Conservation (phyloP, 2,113 vertebrate genomes). For the Drymodes brunneopygia region DNA sequence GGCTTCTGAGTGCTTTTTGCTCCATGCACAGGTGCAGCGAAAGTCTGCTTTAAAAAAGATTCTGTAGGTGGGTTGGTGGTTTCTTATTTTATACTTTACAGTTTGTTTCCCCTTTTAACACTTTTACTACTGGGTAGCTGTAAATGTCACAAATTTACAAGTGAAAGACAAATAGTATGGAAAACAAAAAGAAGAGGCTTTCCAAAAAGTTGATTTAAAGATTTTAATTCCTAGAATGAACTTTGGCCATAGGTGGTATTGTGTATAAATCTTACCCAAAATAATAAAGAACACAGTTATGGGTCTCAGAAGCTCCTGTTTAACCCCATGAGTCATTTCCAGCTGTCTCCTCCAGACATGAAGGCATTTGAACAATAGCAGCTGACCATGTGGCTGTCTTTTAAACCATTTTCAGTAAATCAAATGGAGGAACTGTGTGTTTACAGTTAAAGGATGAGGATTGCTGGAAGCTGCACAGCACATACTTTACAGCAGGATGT, state of each 20-base stretch:
- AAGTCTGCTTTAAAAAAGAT: not conserved
- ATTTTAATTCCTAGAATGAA: not conserved
- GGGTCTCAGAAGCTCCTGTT: not conserved
- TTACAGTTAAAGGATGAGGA: not conserved
- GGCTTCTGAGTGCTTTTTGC: not conserved
- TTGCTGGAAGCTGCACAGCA: not conserved
- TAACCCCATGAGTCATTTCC: constrained; percentile 31
- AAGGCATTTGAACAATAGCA: constrained; percentile 58
- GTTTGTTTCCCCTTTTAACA: not conserved
- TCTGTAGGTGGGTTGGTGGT: not conserved
- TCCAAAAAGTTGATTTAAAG: not conserved
- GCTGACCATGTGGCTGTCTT: constrained; percentile 3
- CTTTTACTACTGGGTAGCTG: not conserved
- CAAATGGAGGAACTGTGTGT: not conserved
- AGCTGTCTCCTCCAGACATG: constrained; percentile 50
- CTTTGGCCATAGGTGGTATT: not conserved
- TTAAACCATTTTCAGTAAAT: constrained; percentile 46
- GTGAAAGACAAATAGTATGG: not conserved
- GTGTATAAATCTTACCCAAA: not conserved
- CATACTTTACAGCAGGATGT: not conserved
- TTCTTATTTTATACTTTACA: not conserved
- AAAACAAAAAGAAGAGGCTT: not conserved
- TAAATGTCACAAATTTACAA: not conserved
- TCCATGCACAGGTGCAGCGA: not conserved
- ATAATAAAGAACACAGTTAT: not conserved